Evolutionary conservation across 1,140 invertebrate species (phyloP), one percentile per base, ranked within the genome.

Genomic region (Pogonomyrmex barbatus): DNA sequence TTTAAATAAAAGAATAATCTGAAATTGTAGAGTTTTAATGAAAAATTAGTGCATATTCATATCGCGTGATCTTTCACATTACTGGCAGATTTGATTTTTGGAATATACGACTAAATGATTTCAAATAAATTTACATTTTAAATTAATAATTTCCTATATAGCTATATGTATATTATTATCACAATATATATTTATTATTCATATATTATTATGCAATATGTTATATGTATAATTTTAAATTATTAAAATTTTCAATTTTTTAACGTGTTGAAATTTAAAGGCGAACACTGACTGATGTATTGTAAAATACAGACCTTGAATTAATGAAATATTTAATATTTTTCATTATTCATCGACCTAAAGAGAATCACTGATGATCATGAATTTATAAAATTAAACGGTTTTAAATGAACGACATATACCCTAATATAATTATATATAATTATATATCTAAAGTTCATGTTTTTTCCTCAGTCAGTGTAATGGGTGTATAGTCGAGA

Each of bases 221-320:
- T 17, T 54, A 2, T 54, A 4, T 54, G 14, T 56, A 56, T 56
- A 56, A 56, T 56, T n/a, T 9, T 71, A 54, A 1, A 17, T 52
- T 54, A 36, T 52, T 71, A 54, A 71, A 71, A 33, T 54, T 71
- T 56, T 12, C 2, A 42, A 14, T 56, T 73, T 73, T 73, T 56
- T 24, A 2, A 56, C 50, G 9, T 67, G 39, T 17, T 1, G 10
- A 24, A 73, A 56, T 39, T 73, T 0, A 56, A 39, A 52, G 17
- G n/a, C 17, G 14, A 56, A 54, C 4, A 54, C 2, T 14, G 33
- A 10, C 33, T 50, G 12, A 24, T 24, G 0, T 52, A n/a, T 56
- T 2, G 4, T 24, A 56, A 54, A 54, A 54, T 33, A n/a, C 4
- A 39, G 30, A 73, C 54, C 2, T 39, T 17, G 33, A 0, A 68